These are phyloP conservation scores for Microtus ochrogaster DNA, from an alignment of 2,113 vertebrate species.

Conservation along the genomic window DNA sequence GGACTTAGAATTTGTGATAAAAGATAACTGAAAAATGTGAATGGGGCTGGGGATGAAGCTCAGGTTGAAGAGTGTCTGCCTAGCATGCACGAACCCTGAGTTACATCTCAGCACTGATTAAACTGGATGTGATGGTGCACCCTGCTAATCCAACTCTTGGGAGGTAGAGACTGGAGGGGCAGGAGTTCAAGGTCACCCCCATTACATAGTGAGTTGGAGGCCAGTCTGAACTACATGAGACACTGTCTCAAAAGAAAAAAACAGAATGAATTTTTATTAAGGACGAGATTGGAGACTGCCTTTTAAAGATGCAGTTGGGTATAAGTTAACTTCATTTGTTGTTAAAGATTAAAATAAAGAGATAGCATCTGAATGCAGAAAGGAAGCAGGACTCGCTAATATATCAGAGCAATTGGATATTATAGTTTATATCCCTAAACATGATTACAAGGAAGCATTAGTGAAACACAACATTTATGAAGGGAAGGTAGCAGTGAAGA, in stretches of 20 bases:
- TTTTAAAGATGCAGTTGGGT: neutral
- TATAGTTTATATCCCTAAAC: neutral
- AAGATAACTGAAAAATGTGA: neutral
- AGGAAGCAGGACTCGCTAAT: neutral
- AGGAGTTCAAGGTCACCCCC: neutral
- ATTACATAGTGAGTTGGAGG: neutral
- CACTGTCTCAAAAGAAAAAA: neutral
- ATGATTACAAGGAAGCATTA: neutral
- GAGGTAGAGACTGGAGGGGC: neutral
- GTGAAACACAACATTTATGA: neutral
- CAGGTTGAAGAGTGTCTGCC: neutral
- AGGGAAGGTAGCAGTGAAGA: neutral
- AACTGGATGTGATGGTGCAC: neutral
- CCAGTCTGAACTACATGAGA: neutral
- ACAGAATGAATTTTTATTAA: neutral
- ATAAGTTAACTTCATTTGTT: neutral
- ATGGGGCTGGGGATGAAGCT: neutral
- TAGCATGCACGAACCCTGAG: neutral
- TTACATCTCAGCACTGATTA: neutral
- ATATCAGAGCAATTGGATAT: neutral
- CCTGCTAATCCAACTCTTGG: neutral
- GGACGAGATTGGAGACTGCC: neutral
- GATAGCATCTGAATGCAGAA: neutral
- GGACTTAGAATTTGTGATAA: neutral
- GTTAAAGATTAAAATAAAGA: constrained; percentile 8